A percentile compares a stretch with the other conserved stretches of the same genome.
These are phyloP conservation scores for Dunckerocampus dactyliophorus DNA, from an alignment of 2,113 vertebrate genomes.

Conservation along the genomic window DNA sequence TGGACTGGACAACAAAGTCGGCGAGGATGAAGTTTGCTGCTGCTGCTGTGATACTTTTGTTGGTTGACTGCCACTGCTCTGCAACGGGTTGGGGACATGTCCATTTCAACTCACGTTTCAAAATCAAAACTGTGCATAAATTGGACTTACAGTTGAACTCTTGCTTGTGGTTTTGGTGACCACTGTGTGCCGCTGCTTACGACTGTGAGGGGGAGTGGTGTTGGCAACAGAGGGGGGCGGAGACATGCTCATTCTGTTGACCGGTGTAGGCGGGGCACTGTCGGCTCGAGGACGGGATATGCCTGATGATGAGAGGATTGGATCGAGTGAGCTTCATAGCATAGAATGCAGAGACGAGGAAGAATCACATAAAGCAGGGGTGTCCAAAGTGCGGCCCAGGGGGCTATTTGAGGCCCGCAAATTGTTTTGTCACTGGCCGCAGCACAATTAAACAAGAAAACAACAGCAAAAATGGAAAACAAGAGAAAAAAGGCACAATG, in stretches of 20 bases:
- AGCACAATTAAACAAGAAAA: background rate
- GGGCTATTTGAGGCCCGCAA: background rate
- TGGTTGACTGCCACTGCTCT: slow-evolving; percentile 81
- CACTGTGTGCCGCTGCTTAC: slow-evolving; percentile 83
- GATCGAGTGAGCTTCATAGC: slow-evolving; percentile 1
- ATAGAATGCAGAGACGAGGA: background rate
- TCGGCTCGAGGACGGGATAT: slow-evolving; percentile 90
- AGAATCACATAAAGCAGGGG: background rate
- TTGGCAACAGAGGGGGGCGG: slow-evolving; percentile 79
- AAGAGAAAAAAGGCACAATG: background rate
- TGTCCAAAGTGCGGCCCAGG: background rate
- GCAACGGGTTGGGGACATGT: slow-evolving; percentile 2
- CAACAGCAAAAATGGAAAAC: too few species aligned
- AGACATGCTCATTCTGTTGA: slow-evolving; percentile 92
- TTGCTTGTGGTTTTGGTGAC: slow-evolving; percentile 89
- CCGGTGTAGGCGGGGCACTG: slow-evolving; percentile 89
- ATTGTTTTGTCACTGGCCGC: slow-evolving; percentile 15
- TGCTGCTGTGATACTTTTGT: slow-evolving; percentile 82
- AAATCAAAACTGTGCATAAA: background rate
- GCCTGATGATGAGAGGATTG: slow-evolving; percentile 64
- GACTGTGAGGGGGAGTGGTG: slow-evolving; percentile 90
- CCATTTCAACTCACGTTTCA: background rate
- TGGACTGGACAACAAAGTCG: slow-evolving; percentile 88
- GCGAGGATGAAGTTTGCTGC: slow-evolving; percentile 83
- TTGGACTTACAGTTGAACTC: slow-evolving; percentile 80